phyloP scores from a whole-genome alignment of 2,113 vertebrate species.

The Epinephelus fuscoguttatus region DNA sequence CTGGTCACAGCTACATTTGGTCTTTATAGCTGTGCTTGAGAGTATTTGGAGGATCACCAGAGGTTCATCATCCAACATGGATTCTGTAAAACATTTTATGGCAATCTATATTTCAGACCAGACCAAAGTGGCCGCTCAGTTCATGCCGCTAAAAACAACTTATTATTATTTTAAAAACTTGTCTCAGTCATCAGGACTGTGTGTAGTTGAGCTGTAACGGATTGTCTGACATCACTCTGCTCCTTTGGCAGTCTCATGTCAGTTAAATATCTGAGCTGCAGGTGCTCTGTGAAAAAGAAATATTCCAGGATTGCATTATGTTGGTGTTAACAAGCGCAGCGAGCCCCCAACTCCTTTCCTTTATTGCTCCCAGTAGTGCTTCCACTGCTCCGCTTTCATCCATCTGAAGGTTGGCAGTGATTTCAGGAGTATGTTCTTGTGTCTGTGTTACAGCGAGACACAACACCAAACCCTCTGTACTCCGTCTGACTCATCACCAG shows the following conservation, averaged over 20 bases:
- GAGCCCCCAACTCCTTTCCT: slow-evolving; percentile 4
- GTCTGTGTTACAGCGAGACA: slow-evolving; percentile 27
- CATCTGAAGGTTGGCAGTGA: slow-evolving; percentile 1
- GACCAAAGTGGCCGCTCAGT: neutral
- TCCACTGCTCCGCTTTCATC: neutral
- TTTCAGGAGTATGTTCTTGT: neutral
- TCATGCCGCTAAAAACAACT: neutral
- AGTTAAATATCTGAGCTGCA: slow-evolving; percentile 38
- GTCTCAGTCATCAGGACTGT: neutral
- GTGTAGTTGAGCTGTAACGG: neutral
- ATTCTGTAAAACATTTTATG: neutral
- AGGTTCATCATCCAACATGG: neutral
- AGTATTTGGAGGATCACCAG: neutral
- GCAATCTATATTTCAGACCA: neutral
- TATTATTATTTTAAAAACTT: neutral
- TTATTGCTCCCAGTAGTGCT: slow-evolving; percentile 15
- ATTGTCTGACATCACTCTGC: neutral
- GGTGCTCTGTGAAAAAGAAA: slow-evolving; percentile 38
- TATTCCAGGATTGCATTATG: slow-evolving; percentile 27
- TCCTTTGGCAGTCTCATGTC: neutral
- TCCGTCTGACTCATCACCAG: slow-evolving; percentile 9
- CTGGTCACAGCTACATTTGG: neutral
- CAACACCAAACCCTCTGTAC: neutral
- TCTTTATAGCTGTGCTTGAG: neutral
- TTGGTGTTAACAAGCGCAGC: slow-evolving; percentile 43